These are phyloP conservation scores for Oreochromis aureus DNA, from an alignment of 2,113 vertebrate genomes.

Conservation along the genomic window DNA sequence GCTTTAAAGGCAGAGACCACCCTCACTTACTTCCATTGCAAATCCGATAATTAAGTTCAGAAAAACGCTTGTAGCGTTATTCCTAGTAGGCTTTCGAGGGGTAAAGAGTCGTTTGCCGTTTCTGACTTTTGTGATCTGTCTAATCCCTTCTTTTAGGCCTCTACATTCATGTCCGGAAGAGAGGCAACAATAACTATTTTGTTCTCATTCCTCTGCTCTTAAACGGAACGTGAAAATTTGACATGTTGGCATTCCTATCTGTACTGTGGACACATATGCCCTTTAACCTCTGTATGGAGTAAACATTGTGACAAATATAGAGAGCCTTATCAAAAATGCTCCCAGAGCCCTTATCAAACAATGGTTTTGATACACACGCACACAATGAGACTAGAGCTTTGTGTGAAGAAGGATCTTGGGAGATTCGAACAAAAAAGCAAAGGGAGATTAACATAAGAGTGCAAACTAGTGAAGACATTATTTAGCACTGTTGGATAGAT, in stretches of 20 bases:
- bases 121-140: neutral
- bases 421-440: neutral
- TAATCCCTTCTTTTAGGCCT: neutral
- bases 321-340: conserved; percentile 30
- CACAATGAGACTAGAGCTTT: neutral
- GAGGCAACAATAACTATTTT: conserved; percentile 18
- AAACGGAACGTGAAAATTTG: neutral
- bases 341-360: conserved; percentile 31
- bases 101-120: neutral
- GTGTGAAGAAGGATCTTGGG: neutral
- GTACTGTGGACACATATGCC: neutral
- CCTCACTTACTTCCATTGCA: neutral
- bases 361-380: neutral
- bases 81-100: neutral
- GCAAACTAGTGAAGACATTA: neutral
- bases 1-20: neutral
- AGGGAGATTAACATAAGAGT: neutral
- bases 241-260: neutral
- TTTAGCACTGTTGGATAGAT: neutral
- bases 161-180: conserved; percentile 13
- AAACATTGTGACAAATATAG: conserved; percentile 38
- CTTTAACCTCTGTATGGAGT: neutral
- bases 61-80: neutral
- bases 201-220: neutral
- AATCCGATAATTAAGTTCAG: neutral